Evolutionary conservation across 2,888 invertebrate genomes (phyloP).

Genomic region (Drosophila neonasuta): DNA sequence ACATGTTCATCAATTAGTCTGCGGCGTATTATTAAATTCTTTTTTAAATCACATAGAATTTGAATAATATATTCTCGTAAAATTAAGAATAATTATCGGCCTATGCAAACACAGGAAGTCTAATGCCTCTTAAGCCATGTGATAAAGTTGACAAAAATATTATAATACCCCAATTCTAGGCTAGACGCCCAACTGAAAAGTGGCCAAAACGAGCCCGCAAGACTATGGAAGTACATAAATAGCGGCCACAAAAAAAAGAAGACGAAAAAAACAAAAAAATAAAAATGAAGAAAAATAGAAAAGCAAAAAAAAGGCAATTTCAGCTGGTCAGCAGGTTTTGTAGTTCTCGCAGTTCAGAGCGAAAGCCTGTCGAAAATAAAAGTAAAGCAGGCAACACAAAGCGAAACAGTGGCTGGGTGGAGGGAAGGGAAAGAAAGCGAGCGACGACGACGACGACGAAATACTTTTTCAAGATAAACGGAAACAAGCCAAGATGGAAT

Average conservation of each 20-base stretch:
- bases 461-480: slow-evolving; percentile 79
- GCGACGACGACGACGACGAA: slow-evolving; percentile 46
- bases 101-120: neutral
- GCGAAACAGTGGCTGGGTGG: slow-evolving; percentile 17
- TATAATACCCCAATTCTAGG: slow-evolving; percentile 25
- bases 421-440: slow-evolving; percentile 10
- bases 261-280: slow-evolving; percentile 1
- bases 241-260: slow-evolving; percentile 25
- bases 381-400: slow-evolving; percentile 50
- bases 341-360: slow-evolving; percentile 22
- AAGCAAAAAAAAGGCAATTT: slow-evolving; percentile 53
- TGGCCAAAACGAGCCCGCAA: slow-evolving; percentile 36
- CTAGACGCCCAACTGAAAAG: slow-evolving; percentile 30
- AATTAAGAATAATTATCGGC: neutral
- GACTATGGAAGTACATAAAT: slow-evolving; percentile 44
- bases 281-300: slow-evolving; percentile 9
- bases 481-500: slow-evolving; percentile 82
- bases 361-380: slow-evolving; percentile 57
- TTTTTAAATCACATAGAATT: neutral
- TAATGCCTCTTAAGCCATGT: slow-evolving; percentile 13
- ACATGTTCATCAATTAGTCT: neutral
- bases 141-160: slow-evolving; percentile 37
- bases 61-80: neutral
- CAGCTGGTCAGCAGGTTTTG: slow-evolving; percentile 64
- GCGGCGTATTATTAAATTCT: neutral